Base-by-base conservation (phyloP, 2,113 vertebrate species). In the Dipodomys stephensi region DNA sequence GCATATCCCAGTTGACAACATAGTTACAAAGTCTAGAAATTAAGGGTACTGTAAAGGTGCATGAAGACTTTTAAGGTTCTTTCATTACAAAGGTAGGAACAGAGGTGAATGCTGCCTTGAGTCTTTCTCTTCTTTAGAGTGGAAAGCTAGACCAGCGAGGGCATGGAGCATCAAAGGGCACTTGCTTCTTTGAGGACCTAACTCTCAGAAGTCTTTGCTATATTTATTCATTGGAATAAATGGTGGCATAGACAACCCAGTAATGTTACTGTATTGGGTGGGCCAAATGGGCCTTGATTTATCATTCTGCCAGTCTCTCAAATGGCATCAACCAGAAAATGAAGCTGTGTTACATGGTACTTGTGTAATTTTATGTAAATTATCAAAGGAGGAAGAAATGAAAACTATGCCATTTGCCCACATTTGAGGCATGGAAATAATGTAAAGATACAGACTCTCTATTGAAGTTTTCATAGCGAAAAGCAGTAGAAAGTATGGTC, bases 381-480 rank as follows among this genome's bases (percentile, higher is more conserved):
- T 74, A 60, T 77, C 18, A 25, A 62, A 86, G 25, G 35, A 62
- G 8, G 23, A 79, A 49, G 44, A 87, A 83, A 46, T 46, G 20
- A 77, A 88, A 25, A 32, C 91, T 22, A 32, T 76, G 19, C 46
- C 28, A 92, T 74, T 22, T 83, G 5, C 35, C 16, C 32, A 80
- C 32, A 72, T 12, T 79, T 82, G 39, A 85, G 60, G 35, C 74
- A n/a, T 82, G 78, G 39, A 32, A 73, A 69, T 4, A 80, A 83
- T 85, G 87, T 72, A 76, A 91, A 30, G 49, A 68, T 44, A 23
- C 0, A 67, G 35, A 32, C 1, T 35, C 32, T 74, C 69, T 92
- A n/a, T 80, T 90, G 64, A 88, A 85, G 27, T 76, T 25, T 68
- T 93, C 46, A 83, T 5, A 64, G 84, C 76, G 30, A 84, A 92